Percentiles rank a stretch among this genome's conserved stretches.
These are phyloP conservation scores for Platorchestia sp. DNA, from an alignment of 1,140 invertebrate species.

Conservation along the genomic window DNA sequence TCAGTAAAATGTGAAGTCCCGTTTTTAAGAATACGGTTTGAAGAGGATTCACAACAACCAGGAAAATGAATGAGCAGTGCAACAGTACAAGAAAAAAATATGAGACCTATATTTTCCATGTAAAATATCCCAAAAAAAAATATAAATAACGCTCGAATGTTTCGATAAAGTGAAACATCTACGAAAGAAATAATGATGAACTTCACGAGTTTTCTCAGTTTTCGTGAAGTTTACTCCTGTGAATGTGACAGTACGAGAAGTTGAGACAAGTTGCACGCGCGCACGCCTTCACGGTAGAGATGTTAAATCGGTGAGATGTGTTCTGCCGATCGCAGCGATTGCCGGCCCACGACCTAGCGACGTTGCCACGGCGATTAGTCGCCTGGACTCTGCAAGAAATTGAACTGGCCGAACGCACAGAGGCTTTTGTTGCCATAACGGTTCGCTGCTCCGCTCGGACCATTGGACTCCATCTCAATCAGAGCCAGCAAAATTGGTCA, in stretches of 20 bases:
- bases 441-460: slow-evolving; percentile 6
- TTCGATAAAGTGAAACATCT: not conserved
- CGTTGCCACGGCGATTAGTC: not conserved
- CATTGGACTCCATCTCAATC: slow-evolving; percentile 21
- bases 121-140: not conserved
- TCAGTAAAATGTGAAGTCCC: too few relatives aligned
- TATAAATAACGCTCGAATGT: not conserved
- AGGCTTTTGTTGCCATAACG: slow-evolving; percentile 9
- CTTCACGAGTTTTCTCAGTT: not conserved
- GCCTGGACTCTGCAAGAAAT: not conserved
- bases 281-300: not conserved
- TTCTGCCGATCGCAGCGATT: not conserved
- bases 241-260: not conserved
- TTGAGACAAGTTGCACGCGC: not conserved
- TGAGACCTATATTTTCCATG: not conserved
- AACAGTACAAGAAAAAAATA: not conserved
- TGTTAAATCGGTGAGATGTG: not conserved
- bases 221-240: not conserved
- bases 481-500: not conserved
- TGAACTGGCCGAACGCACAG: slow-evolving; percentile 10
- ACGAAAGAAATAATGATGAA: not conserved
- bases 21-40: too few relatives aligned
- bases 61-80: not conserved
- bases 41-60: too few relatives aligned
- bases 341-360: not conserved